Conservation (phyloP, 2,888 invertebrate species). For the Eumacrocentrus americanus region DNA sequence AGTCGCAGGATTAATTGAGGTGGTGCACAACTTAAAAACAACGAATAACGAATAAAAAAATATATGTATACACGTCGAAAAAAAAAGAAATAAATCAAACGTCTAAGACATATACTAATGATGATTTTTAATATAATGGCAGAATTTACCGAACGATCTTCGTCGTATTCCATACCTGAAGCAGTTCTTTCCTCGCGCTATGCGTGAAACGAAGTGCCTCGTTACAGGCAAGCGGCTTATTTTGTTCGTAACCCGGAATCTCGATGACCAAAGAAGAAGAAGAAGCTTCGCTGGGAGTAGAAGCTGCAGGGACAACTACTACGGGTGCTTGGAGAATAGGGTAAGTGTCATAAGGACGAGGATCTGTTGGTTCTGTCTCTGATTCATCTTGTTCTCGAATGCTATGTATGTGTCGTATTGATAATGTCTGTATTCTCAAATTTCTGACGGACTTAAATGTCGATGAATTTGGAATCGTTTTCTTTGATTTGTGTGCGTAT, state of each 20-base stretch:
- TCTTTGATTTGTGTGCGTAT: conserved; percentile 37
- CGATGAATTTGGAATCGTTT: conserved; percentile 37
- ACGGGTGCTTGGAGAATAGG: conserved; percentile 29
- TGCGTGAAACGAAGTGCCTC: conserved; percentile 48
- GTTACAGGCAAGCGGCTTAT: conserved; percentile 42
- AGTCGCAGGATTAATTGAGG: conserved; percentile 1
- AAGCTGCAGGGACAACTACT: conserved; percentile 45
- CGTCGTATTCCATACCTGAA: conserved; percentile 54
- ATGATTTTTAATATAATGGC: conserved; percentile 13
- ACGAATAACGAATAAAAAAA: conserved; percentile 1
- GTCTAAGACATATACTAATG: background rate
- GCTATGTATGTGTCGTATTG: conserved; percentile 54
- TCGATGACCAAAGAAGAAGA: conserved; percentile 39
- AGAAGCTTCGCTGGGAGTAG: conserved; percentile 44
- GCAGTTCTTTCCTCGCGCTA: conserved; percentile 46
- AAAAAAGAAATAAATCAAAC: background rate
- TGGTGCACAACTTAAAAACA: background rate
- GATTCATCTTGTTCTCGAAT: conserved; percentile 50
- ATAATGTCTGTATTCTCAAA: conserved; percentile 42
- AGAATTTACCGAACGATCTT: conserved; percentile 38
- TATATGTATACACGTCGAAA: background rate
- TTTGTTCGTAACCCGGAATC: conserved; percentile 48
- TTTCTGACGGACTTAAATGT: conserved; percentile 34
- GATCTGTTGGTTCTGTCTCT: conserved; percentile 41
- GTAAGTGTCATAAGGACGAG: conserved; percentile 27